Conservation (phyloP, 2,888 invertebrate genomes). For the Beris chalybata region DNA sequence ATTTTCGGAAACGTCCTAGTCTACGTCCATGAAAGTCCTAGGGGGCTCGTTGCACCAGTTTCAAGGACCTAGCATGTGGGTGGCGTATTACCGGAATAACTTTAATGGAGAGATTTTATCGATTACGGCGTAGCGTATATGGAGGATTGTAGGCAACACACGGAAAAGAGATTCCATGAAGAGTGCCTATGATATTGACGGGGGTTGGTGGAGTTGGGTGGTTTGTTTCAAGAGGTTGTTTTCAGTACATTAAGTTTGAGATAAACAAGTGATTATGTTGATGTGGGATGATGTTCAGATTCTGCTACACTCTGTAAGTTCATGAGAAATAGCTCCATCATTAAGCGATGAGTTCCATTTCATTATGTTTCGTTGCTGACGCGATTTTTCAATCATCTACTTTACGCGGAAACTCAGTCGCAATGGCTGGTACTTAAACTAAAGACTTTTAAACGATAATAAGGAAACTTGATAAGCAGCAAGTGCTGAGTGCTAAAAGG, state of each 20-base stretch:
- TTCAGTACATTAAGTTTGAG: conserved; percentile 35
- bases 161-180: conserved; percentile 18
- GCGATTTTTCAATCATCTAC: too few relatives aligned
- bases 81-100: conserved; percentile 45
- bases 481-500: too few relatives aligned
- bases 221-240: conserved; percentile 32
- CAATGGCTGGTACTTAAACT: too few relatives aligned
- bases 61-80: background rate
- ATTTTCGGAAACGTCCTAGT: conserved; percentile 22
- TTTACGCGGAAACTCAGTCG: too few relatives aligned
- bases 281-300: background rate
- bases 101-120: conserved; percentile 55
- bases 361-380: too few relatives aligned
- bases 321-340: too few relatives aligned
- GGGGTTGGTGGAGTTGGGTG: background rate
- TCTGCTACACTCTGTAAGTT: background rate
- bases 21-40: conserved; percentile 14
- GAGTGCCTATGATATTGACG: background rate
- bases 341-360: too few relatives aligned
- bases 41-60: conserved; percentile 12
- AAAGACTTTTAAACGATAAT: too few relatives aligned
- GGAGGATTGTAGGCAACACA: conserved; percentile 12
- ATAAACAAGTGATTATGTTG: conserved; percentile 29
- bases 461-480: too few relatives aligned
- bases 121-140: conserved; percentile 44